Base-by-base conservation (phyloP, 2,888 invertebrate genomes). In the Zele albiditarsus region DNA sequence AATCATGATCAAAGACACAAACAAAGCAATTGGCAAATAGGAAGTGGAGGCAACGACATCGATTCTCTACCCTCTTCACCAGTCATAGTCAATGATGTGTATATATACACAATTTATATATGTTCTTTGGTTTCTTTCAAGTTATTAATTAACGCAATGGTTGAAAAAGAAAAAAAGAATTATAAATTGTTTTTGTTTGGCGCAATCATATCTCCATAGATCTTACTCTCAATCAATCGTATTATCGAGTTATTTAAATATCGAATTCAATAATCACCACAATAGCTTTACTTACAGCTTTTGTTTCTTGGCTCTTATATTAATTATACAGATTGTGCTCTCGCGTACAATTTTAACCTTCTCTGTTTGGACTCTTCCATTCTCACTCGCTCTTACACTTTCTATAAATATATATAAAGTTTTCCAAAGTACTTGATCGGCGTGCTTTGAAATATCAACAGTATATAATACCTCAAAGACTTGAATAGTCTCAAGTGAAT, bases 161-260 rank as follows among this genome's bases (percentile, higher is more conserved):
- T 1, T n/a, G 3, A 53, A 53, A 53, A 53, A 53, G n/a, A 63
- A 33, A n/a, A 38, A 33, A 20, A 63, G 12, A 63, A 38, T 8
- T n/a, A 63, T 10, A 28, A 25, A 60, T 27, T 27, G 12, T 27
- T 60, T 27, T 60, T 60, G 12, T 28, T 60, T 53, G 1, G n/a
- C 6, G 10, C 8, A n/a, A n/a, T 46, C 46, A 58, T 23, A 25
- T 16, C 58, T 38, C 68, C 69, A 53, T 46, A 65, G 65, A 62
- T 23, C 49, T 38, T 12, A 8, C 60, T 53, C 65, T 46, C 33
- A 73, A 77, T 78, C 77, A 77, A 77, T 80, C 76, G 79, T 77
- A 78, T 80, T 78, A 80, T 80, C 74, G 79, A 80, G 74, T 77
- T 80, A 80, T 79, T 77, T 46, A 77, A 79, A 79, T 78, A 66